phyloP scores from a whole-genome alignment of 2,797 vertebrate species.

The Liparis tanakae region DNA sequence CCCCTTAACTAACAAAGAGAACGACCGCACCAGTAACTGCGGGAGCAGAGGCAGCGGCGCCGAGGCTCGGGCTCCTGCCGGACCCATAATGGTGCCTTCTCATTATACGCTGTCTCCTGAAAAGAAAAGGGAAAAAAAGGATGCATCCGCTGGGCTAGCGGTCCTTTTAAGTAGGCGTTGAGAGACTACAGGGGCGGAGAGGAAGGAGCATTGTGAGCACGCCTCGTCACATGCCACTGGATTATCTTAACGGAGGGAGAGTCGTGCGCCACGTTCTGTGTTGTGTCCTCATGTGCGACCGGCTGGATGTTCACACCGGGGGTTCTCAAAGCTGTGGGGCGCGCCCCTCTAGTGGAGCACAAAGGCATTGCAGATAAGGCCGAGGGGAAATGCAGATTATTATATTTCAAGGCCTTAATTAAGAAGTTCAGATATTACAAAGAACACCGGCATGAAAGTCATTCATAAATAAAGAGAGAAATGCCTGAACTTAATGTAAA shows the following conservation, averaged over 20 bases:
- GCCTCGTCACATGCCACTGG: constrained; percentile 56
- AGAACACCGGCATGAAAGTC: too few species aligned
- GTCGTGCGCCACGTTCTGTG: not conserved
- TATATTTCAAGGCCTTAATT: too few species aligned
- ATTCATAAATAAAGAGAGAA: too few species aligned
- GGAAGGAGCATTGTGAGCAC: constrained; percentile 50
- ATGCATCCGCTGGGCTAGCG: constrained; percentile 63
- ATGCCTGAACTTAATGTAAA: too few species aligned
- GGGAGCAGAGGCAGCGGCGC: constrained; percentile 51
- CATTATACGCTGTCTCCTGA: constrained; percentile 68
- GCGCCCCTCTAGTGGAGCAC: too few species aligned
- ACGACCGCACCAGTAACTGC: constrained; percentile 69
- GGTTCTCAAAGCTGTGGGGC: too few species aligned
- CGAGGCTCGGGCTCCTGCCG: constrained; percentile 61
- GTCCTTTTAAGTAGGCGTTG: constrained; percentile 71
- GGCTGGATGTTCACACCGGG: too few species aligned
- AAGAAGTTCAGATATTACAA: too few species aligned
- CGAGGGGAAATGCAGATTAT: too few species aligned
- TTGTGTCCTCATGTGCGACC: not conserved
- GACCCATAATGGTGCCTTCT: constrained; percentile 73
- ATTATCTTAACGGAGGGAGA: constrained; percentile 43
- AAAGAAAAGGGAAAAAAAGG: constrained; percentile 23
- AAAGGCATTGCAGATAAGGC: too few species aligned
- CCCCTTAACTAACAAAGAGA: constrained; percentile 78
- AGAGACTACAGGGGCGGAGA: constrained; percentile 45